phyloP scores from a whole-genome alignment of 2,888 invertebrate genomes.

The Euphydryas editha region DNA sequence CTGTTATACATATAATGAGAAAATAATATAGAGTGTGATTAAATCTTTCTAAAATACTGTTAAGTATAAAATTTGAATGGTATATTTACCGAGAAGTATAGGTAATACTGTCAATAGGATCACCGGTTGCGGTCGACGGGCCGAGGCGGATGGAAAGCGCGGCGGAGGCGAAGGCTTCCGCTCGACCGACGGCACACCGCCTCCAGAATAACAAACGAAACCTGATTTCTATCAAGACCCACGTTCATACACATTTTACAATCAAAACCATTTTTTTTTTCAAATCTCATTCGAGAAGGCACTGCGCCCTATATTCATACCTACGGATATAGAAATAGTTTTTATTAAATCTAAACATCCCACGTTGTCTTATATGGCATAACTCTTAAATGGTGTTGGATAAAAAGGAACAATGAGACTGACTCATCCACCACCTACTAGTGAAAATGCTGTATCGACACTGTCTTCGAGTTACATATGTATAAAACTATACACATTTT shows the following conservation, averaged over 20 bases:
- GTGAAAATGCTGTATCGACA: slow-evolving; percentile 5
- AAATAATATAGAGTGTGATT: neutral
- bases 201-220: slow-evolving; percentile 82
- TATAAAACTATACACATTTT: neutral
- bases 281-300: slow-evolving; percentile 29
- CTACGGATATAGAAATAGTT: slow-evolving; percentile 30
- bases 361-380: slow-evolving; percentile 21
- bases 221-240: slow-evolving; percentile 81
- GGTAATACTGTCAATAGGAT: slow-evolving; percentile 29
- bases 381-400: slow-evolving; percentile 10
- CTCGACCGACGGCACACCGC: slow-evolving; percentile 62
- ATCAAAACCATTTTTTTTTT: slow-evolving; percentile 27
- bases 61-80: slow-evolving; percentile 1
- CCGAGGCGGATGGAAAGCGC: slow-evolving; percentile 77
- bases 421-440: slow-evolving; percentile 25
- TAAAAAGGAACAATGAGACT: slow-evolving; percentile 19
- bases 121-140: slow-evolving; percentile 25
- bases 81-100: neutral
- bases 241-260: slow-evolving; percentile 48
- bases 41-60: slow-evolving; percentile 3
- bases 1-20: neutral
- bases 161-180: slow-evolving; percentile 73
- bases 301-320: slow-evolving; percentile 31
- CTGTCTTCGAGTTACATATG: neutral
- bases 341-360: slow-evolving; percentile 26